Evolutionary conservation across 2,888 invertebrate species (phyloP), one percentile per base, ranked within the genome.

Genomic region (Stenodema calcarata): DNA sequence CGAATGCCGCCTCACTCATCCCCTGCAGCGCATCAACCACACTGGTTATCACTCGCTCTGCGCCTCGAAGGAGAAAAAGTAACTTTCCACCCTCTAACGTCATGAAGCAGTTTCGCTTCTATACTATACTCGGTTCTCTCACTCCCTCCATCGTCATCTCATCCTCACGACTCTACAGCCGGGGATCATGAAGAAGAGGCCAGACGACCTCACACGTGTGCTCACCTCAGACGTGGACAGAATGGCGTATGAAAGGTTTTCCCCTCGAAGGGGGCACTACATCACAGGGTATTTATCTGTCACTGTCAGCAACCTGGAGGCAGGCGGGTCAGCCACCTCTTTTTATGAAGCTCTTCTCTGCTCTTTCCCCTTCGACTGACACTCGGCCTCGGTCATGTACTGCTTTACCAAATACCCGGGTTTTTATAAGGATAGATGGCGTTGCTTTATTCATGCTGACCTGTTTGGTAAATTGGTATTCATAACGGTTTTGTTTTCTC

Each of bases 141-240:
- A 11, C 70, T 27, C 23, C 23, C 23, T 23, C 30, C 73, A 35
- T 35, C 30, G 35, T 73, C 35, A n/a, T 73, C 73, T 62, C 73
- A 41, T 35, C 73, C 30, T 73, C 78, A 23, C 44, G 23, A 23
- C 18, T 44, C 42, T 18, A 42, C 41, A 41, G n/a, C 50, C n/a
- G 9, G 44, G 44, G 78, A 78, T 78, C 78, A 78, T 78, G 78
- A 78, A 78, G 78, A 78, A 78, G 42, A 78, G 78, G 44, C 78
- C 78, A 23, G 78, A 78, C 78, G 78, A 78, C 78, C 78, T 78
- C 78, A 78, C 78, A 78, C 78, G 78, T 78, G 78, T 78, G 78
- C 78, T 78, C 78, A 78, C 78, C 78, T 78, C 78, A 78, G 78
- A 78, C 78, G 78, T 78, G 78, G 78, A 78, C 78, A 41, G 78